Percentiles rank a stretch among this genome's conserved stretches.
These are phyloP conservation scores for Trachelus troglodyta DNA, from an alignment of 2,888 invertebrate genomes.

Conservation along the genomic window DNA sequence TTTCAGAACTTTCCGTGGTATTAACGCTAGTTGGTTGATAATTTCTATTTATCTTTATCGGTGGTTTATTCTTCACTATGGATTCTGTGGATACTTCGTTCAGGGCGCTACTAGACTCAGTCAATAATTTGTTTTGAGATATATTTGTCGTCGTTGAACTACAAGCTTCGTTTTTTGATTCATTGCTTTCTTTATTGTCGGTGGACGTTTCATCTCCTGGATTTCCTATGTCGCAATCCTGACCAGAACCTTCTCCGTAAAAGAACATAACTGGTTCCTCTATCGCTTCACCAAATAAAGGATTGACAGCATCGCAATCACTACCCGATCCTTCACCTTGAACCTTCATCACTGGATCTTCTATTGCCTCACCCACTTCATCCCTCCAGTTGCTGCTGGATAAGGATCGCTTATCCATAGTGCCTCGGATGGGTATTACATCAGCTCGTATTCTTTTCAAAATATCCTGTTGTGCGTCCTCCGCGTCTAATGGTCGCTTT, in stretches of 20 bases:
- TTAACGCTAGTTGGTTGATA: conserved; percentile 36
- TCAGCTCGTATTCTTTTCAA: conserved; percentile 57
- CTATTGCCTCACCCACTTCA: conserved; percentile 75
- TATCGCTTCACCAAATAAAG: conserved; percentile 75
- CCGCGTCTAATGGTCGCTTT: conserved; percentile 52
- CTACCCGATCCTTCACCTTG: conserved; percentile 78
- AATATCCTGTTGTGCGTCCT: conserved; percentile 46
- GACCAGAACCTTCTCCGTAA: conserved; percentile 79
- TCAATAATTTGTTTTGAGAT: conserved; percentile 37
- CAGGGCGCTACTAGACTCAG: conserved; percentile 35
- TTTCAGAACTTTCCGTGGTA: conserved; percentile 30
- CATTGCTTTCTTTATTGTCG: conserved; percentile 53
- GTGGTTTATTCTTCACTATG: conserved; percentile 39
- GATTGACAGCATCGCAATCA: conserved; percentile 71
- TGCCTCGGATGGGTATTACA: conserved; percentile 48
- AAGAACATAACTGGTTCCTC: conserved; percentile 79
- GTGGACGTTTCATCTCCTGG: conserved; percentile 60
- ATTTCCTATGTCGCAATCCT: conserved; percentile 81
- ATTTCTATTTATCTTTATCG: conserved; percentile 42
- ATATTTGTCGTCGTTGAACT: conserved; percentile 40
- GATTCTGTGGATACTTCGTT: conserved; percentile 48
- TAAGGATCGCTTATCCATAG: conserved; percentile 46
- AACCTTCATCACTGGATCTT: conserved; percentile 79
- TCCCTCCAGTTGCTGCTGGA: conserved; percentile 50
- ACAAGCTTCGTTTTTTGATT: conserved; percentile 53